Conservation (phyloP, 1,140 invertebrate genomes). For the Ceratosolen fusciceps region DNA sequence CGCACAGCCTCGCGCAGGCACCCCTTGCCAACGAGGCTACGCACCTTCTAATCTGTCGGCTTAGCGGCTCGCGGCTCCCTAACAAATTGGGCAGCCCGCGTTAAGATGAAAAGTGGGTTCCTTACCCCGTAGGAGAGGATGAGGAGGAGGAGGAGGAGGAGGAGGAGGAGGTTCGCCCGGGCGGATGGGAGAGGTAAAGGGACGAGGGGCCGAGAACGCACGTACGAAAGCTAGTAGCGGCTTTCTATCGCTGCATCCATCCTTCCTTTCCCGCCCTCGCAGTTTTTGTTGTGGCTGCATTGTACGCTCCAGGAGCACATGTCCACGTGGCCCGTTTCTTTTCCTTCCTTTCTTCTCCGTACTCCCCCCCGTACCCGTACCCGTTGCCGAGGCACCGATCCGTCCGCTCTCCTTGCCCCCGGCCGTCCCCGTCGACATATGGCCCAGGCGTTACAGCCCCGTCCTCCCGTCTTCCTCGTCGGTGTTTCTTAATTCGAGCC, state of each 20-base stretch:
- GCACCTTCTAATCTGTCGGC: background rate
- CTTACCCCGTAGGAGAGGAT: no score
- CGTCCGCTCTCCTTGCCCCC: no score
- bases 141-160: no score
- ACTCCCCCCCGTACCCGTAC: no score
- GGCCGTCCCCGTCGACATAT: conserved; percentile 38
- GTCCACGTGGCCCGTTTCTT: background rate
- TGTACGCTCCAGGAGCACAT: conserved; percentile 32
- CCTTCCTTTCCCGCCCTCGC: background rate
- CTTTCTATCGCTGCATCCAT: background rate
- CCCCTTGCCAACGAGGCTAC: background rate
- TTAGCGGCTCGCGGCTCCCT: background rate
- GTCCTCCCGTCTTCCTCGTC: background rate
- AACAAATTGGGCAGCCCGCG: conserved; percentile 12
- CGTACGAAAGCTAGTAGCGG: background rate
- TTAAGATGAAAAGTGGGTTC: background rate
- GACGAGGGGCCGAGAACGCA: background rate
- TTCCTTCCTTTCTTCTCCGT: background rate
- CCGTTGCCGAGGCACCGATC: no score
- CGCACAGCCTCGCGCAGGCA: no score
- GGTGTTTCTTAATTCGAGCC: background rate
- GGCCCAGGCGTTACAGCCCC: conserved; percentile 3
- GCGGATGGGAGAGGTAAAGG: background rate
- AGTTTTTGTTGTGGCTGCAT: background rate
- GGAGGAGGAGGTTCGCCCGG: no score